Evolutionary conservation across 2,113 vertebrate genomes (phyloP).

Genomic region (Gymnogyps californianus): DNA sequence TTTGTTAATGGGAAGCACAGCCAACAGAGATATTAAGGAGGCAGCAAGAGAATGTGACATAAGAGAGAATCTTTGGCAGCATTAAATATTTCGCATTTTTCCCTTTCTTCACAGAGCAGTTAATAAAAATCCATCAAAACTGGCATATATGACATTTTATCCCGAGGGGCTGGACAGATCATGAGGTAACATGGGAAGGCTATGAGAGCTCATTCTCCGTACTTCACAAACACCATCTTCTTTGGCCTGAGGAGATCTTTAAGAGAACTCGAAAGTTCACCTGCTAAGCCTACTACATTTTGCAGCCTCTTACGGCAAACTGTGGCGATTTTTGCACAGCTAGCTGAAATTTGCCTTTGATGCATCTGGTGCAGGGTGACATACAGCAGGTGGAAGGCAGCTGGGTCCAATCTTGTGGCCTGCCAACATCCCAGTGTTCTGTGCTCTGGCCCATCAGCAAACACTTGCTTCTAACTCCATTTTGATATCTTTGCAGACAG

Average conservation of each 20-base stretch:
- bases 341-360: background rate
- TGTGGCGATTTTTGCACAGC: background rate
- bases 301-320: background rate
- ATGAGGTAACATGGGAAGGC: background rate
- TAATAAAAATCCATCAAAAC: background rate
- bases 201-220: background rate
- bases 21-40: background rate
- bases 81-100: background rate
- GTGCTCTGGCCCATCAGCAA: background rate
- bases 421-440: background rate
- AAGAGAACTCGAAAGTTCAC: background rate
- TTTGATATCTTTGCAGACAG: background rate
- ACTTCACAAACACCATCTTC: background rate
- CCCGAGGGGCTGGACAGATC: rapidly evolving
- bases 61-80: background rate
- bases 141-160: background rate
- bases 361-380: background rate
- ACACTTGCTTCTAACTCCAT: background rate
- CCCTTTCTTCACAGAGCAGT: background rate
- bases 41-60: background rate
- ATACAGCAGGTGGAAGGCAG: background rate
- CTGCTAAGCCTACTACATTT: background rate
- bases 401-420: background rate
- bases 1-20: background rate
- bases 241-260: background rate